These are phyloP conservation scores for Lepus europaeus DNA, from an alignment of 2,113 vertebrate genomes.

Conservation along the genomic window DNA sequence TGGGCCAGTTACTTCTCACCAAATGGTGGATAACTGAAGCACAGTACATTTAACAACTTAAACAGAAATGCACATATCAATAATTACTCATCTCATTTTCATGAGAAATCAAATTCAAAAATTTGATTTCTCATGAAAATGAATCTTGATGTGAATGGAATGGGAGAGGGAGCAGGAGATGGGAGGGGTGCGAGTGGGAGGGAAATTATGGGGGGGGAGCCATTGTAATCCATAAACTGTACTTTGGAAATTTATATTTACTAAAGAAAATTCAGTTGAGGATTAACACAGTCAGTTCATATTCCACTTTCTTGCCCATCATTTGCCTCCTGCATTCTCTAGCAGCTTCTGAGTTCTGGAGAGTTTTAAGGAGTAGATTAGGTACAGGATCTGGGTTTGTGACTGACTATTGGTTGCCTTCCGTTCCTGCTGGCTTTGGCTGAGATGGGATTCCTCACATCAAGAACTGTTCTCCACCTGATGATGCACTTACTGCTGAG, in stretches of 20 bases:
- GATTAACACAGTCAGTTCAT: not conserved
- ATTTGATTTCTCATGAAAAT: too few relatives aligned
- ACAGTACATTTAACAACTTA: constrained; percentile 78
- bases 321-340: not conserved
- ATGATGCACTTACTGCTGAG: not conserved
- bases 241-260: too few relatives aligned
- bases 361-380: not conserved
- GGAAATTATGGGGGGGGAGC: too few relatives aligned
- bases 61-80: constrained; percentile 75
- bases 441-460: not conserved
- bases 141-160: too few relatives aligned
- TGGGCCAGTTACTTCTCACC: constrained; percentile 66
- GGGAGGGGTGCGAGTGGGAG: too few relatives aligned
- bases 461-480: not conserved
- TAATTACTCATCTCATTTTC: constrained; percentile 78
- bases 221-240: too few relatives aligned
- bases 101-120: constrained; percentile 68
- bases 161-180: too few relatives aligned
- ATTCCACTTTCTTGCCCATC: not conserved
- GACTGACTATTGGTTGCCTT: not conserved
- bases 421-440: not conserved
- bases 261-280: not conserved
- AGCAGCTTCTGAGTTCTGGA: not conserved
- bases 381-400: not conserved
- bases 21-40: constrained; percentile 82